A percentile compares a stretch with the other conserved stretches of the same genome.
These are phyloP conservation scores for Brachyptera risi DNA, from an alignment of 2,888 invertebrate genomes.

Conservation along the genomic window DNA sequence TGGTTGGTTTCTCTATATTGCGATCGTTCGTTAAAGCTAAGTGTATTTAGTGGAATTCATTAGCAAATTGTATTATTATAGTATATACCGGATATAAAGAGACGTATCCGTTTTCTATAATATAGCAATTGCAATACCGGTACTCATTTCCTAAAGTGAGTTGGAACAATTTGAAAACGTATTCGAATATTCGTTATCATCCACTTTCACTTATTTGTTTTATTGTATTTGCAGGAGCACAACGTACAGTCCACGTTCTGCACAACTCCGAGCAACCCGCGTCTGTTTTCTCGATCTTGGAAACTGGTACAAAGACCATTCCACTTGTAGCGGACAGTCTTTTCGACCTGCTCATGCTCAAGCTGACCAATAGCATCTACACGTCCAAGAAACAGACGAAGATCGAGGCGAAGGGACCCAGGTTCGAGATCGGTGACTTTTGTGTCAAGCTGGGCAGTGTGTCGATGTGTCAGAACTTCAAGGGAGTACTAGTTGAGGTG, in stretches of 20 bases:
- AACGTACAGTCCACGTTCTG: conserved; percentile 84
- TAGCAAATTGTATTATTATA: no score
- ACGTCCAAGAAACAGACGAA: conserved; percentile 85
- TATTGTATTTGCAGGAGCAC: conserved; percentile 57
- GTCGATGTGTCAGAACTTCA: conserved; percentile 87
- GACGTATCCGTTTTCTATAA: no score
- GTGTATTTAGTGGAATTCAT: no score
- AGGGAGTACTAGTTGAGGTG: conserved; percentile 89
- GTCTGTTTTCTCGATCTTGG: conserved; percentile 87
- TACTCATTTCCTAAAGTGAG: no score
- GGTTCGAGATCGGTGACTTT: conserved; percentile 88
- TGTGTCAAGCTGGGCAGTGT: conserved; percentile 90
- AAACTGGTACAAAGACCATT: conserved; percentile 79
- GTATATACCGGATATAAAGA: no score
- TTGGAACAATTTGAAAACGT: no score
- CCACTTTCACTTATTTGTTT: no score
- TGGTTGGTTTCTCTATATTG: no score
- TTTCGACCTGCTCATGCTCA: conserved; percentile 86
- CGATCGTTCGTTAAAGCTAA: no score
- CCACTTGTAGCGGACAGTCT: conserved; percentile 86
- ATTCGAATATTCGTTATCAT: no score
- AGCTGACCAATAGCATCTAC: conserved; percentile 82
- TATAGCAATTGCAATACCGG: no score
- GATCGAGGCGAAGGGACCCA: conserved; percentile 83
- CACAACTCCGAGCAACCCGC: conserved; percentile 96